phyloP scores from a whole-genome alignment of 2,113 vertebrate species.

The Cryptomyrus ogoouensis region DNA sequence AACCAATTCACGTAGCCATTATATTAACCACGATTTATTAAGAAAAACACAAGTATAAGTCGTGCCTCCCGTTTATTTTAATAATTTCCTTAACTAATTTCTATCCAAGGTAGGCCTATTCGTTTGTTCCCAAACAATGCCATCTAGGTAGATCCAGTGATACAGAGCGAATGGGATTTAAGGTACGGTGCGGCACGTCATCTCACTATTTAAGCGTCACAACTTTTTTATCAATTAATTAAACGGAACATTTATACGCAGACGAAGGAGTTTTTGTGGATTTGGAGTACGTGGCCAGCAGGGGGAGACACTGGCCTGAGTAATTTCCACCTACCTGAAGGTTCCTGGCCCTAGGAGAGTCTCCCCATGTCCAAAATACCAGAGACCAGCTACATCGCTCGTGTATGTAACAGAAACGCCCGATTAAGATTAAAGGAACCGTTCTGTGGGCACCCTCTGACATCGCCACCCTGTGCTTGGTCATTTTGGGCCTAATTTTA shows the following conservation, averaged over 20 bases:
- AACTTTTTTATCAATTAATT: background rate
- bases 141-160: background rate
- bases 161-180: background rate
- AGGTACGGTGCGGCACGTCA: background rate
- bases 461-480: background rate
- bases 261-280: background rate
- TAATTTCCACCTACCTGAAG: background rate
- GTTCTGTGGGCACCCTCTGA: background rate
- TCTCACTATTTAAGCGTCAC: background rate
- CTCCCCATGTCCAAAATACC: background rate
- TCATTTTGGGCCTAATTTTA: background rate
- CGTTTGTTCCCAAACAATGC: background rate
- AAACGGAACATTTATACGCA: background rate
- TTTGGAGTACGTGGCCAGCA: conserved; percentile 3
- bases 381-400: background rate
- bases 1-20: background rate
- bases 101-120: background rate
- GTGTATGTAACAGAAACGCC: background rate
- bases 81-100: background rate
- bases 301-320: background rate
- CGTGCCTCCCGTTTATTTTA: background rate
- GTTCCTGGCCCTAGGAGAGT: background rate
- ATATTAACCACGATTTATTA: background rate
- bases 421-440: background rate
- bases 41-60: background rate